These are phyloP conservation scores for Setophaga coronata DNA, from an alignment of 2,113 vertebrate species.

Conservation along the genomic window DNA sequence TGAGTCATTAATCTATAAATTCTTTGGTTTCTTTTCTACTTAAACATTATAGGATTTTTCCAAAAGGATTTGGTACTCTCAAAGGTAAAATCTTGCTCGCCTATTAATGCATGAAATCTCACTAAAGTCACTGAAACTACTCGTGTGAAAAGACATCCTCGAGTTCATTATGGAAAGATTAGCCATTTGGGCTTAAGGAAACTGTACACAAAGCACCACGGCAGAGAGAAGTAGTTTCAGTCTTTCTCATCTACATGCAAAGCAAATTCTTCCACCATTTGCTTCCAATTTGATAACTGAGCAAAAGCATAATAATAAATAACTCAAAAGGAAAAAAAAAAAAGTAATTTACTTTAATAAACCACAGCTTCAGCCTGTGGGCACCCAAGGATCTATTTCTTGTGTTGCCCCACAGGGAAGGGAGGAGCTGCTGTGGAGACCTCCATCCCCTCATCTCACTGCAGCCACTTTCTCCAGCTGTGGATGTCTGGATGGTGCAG, in stretches of 20 bases:
- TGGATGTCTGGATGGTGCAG: not conserved
- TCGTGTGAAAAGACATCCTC: conserved; percentile 10
- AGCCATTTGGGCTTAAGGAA: conserved; percentile 26
- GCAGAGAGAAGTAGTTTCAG: not conserved
- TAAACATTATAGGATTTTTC: conserved; percentile 31
- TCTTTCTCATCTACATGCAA: conserved; percentile 31
- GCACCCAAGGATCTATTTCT: not conserved
- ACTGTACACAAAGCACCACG: not conserved
- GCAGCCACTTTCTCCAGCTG: not conserved
- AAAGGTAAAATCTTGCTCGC: not conserved
- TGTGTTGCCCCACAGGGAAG: not conserved
- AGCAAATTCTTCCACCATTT: conserved; percentile 44
- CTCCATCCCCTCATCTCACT: not conserved
- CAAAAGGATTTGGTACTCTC: conserved; percentile 47
- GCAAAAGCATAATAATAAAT: conserved; percentile 18
- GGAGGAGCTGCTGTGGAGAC: not conserved
- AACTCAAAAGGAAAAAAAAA: not conserved
- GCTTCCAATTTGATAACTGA: conserved; percentile 35
- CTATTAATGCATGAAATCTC: conserved; percentile 34
- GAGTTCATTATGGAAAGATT: conserved; percentile 42
- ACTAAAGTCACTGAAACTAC: conserved; percentile 24
- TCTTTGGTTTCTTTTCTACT: conserved; percentile 37
- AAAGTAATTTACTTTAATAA: conserved; percentile 6
- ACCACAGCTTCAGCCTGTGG: not conserved
- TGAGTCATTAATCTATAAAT: conserved; percentile 32